Conservation (phyloP, 53 echinoderm and acorn worm genomes). For the Temnopleurus reevesii region DNA sequence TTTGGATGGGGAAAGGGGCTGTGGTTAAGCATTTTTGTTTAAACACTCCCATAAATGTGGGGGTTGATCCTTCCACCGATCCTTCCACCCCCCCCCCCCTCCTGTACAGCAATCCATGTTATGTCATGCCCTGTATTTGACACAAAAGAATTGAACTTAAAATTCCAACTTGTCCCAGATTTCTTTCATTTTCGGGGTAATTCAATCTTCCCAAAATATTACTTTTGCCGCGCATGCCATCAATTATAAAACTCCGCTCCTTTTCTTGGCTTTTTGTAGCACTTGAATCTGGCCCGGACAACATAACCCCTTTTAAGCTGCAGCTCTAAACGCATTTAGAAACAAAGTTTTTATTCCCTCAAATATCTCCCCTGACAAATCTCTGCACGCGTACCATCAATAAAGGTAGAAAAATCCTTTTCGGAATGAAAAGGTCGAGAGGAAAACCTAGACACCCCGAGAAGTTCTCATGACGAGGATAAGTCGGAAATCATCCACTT, state of each 20-base stretch:
- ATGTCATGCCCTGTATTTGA: background rate
- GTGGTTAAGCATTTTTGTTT: no score
- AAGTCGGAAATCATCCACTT: conserved; percentile 23
- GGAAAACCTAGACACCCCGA: conserved; percentile 6
- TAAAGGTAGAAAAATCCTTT: conserved; percentile 32
- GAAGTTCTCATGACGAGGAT: background rate
- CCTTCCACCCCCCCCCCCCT: background rate
- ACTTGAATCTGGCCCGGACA: conserved; percentile 30
- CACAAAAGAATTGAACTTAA: background rate
- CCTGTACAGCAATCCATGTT: background rate
- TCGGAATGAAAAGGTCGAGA: conserved; percentile 12
- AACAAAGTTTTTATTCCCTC: conserved; percentile 30
- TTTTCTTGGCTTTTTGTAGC: background rate
- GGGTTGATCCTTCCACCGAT: no score
- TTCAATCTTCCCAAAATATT: background rate
- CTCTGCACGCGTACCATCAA: background rate
- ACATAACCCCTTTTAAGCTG: conserved; percentile 43
- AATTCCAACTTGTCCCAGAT: background rate
- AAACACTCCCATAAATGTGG: no score
- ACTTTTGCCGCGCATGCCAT: conserved; percentile 12
- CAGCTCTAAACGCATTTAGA: background rate
- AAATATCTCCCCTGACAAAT: background rate
- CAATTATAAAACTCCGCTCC: conserved; percentile 32
- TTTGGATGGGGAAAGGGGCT: no score
- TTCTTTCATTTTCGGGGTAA: background rate